phyloP scores from a whole-genome alignment of 2,888 invertebrate species.

The Cephus nigrinus region DNA sequence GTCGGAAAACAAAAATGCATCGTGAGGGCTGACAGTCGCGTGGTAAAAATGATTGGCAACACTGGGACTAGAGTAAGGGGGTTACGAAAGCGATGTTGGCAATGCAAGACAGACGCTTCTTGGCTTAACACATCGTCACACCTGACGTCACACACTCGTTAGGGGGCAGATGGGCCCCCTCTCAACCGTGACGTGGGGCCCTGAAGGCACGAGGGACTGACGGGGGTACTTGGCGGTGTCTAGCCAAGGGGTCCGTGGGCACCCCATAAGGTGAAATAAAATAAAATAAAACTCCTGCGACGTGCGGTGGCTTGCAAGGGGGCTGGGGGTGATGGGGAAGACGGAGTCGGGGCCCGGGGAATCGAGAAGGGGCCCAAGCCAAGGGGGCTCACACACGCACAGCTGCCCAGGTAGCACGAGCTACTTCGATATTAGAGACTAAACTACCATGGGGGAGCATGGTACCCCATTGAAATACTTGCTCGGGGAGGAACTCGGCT shows the following conservation, averaged over 20 bases:
- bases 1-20: background rate
- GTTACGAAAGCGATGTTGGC: background rate
- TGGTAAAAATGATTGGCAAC: slow-evolving; percentile 4
- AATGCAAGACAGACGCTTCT: slow-evolving; percentile 38
- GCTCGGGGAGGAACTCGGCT: slow-evolving; percentile 49
- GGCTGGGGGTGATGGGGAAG: background rate
- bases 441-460: slow-evolving; percentile 2
- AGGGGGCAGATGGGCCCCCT: slow-evolving; percentile 65
- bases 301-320: slow-evolving; percentile 29
- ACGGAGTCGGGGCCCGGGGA: slow-evolving; percentile 10
- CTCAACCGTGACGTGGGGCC: slow-evolving; percentile 61
- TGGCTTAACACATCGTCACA: slow-evolving; percentile 57
- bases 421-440: slow-evolving; percentile 53
- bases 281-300: slow-evolving; percentile 57
- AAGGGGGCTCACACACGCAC: slow-evolving; percentile 49
- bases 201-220: slow-evolving; percentile 2
- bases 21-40: background rate
- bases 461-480: slow-evolving; percentile 33
- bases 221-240: slow-evolving; percentile 49
- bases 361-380: slow-evolving; percentile 34
- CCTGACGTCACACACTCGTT: slow-evolving; percentile 65
- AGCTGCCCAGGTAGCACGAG: slow-evolving; percentile 64
- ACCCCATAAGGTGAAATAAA: slow-evolving; percentile 58
- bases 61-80: slow-evolving; percentile 2
- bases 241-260: slow-evolving; percentile 40